phyloP scores from a whole-genome alignment of 2,888 invertebrate genomes.

The Eudemis profundana region DNA sequence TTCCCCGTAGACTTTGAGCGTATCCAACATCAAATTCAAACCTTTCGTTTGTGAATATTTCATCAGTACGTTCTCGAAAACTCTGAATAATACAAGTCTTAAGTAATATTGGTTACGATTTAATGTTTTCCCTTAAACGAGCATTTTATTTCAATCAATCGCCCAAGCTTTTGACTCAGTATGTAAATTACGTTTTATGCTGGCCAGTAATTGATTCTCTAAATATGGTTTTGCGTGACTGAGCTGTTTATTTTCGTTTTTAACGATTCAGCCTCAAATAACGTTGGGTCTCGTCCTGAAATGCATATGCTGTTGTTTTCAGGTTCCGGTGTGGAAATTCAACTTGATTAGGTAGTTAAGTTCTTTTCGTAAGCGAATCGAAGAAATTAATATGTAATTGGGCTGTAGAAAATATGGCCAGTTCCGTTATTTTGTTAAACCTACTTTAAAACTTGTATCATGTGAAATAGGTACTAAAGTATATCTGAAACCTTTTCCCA shows the following conservation, averaged over 20 bases:
- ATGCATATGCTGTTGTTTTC: slow-evolving; percentile 39
- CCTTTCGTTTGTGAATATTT: slow-evolving; percentile 12
- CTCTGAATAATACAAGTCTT: slow-evolving; percentile 6
- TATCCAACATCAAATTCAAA: slow-evolving; percentile 7
- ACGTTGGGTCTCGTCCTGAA: slow-evolving; percentile 41
- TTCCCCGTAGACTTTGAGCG: not conserved
- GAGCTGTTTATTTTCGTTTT: slow-evolving; percentile 53
- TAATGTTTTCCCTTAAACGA: slow-evolving; percentile 27
- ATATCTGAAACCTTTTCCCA: not conserved
- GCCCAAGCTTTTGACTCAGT: slow-evolving; percentile 28
- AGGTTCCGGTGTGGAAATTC: slow-evolving; percentile 31
- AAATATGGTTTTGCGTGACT: slow-evolving; percentile 70
- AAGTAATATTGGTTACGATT: not conserved
- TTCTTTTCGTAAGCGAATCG: not conserved
- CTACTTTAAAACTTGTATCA: too few species aligned
- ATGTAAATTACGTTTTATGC: slow-evolving; percentile 45
- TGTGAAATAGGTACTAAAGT: not conserved
- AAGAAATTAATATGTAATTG: not conserved
- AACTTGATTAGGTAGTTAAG: slow-evolving; percentile 19
- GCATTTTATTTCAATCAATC: slow-evolving; percentile 43
- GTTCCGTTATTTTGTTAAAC: too few species aligned
- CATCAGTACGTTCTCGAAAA: not conserved
- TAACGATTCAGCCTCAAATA: slow-evolving; percentile 49
- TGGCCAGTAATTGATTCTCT: slow-evolving; percentile 64
- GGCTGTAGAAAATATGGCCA: not conserved